These are phyloP conservation scores for Conistra vaccinii DNA, from an alignment of 2,888 invertebrate species.

Conservation along the genomic window DNA sequence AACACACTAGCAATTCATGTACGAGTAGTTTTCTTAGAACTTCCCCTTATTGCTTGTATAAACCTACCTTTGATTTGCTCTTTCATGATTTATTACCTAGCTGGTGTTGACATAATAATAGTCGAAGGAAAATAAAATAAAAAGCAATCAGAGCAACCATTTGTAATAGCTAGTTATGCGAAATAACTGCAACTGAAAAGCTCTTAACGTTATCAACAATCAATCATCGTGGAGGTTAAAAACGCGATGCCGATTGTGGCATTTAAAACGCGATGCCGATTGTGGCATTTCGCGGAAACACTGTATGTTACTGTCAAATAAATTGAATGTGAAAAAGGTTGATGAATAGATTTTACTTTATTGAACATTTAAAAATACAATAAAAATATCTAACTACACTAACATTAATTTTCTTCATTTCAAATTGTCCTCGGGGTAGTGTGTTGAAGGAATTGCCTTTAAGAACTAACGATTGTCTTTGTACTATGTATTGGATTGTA, in stretches of 20 bases:
- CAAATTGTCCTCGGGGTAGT: too few relatives aligned
- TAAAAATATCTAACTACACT: too few relatives aligned
- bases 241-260: constrained; percentile 23
- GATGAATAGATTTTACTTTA: neutral
- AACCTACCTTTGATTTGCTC: neutral
- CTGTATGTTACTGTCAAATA: constrained; percentile 10
- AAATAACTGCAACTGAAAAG: constrained; percentile 38
- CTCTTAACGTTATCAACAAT: constrained; percentile 29
- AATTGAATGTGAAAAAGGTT: neutral
- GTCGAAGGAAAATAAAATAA: neutral
- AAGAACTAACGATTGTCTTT: too few relatives aligned
- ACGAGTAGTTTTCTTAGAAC: constrained; percentile 8
- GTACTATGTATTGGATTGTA: too few relatives aligned
- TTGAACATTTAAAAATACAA: neutral
- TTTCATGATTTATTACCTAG: constrained; percentile 8
- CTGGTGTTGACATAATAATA: neutral
- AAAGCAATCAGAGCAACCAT: constrained; percentile 13
- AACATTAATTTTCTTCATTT: too few relatives aligned
- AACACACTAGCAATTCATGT: constrained; percentile 25
- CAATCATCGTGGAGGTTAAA: constrained; percentile 28
- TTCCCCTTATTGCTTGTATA: neutral
- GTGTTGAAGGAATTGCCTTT: too few relatives aligned
- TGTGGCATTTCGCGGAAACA: constrained; percentile 19
- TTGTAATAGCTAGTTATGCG: constrained; percentile 13
- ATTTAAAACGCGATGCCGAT: constrained; percentile 38